Evolutionary conservation across 2,797 vertebrate species (phyloP).

Genomic region (Phyllotis vaccarum): DNA sequence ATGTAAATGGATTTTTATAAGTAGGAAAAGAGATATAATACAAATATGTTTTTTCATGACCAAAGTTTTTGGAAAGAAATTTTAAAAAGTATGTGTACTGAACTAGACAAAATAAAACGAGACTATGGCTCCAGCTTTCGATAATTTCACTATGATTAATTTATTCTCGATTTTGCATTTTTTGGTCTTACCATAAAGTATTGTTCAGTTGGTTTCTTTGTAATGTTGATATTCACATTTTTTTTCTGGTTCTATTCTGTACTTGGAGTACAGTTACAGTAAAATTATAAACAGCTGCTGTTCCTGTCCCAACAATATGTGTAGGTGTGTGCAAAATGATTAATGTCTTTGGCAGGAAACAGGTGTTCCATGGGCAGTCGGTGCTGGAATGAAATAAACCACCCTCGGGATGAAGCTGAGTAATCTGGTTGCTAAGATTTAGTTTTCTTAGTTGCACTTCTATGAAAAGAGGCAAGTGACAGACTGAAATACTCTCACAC

Average conservation of each 20-base stretch:
- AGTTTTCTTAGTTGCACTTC: slow-evolving; percentile 57
- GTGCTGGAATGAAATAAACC: slow-evolving; percentile 57
- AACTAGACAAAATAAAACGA: slow-evolving; percentile 45
- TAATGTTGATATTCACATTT: slow-evolving; percentile 64
- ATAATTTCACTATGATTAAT: slow-evolving; percentile 66
- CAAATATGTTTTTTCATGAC: not conserved
- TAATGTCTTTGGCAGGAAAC: slow-evolving; percentile 53
- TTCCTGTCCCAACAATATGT: slow-evolving; percentile 56
- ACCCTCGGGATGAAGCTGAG: not conserved
- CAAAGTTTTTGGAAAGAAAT: slow-evolving; percentile 44
- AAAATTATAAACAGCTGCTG: slow-evolving; percentile 72
- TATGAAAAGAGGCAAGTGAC: slow-evolving; percentile 52
- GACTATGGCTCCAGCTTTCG: not conserved
- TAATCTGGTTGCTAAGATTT: slow-evolving; percentile 56
- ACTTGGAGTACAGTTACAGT: slow-evolving; percentile 39
- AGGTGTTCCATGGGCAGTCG: slow-evolving; percentile 41
- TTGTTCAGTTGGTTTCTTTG: slow-evolving; percentile 42
- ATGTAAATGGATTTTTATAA: not conserved
- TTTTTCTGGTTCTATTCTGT: slow-evolving; percentile 8
- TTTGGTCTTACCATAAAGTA: slow-evolving; percentile 61
- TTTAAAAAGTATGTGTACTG: slow-evolving; percentile 43
- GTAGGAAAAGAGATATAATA: not conserved
- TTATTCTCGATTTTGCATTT: slow-evolving; percentile 65
- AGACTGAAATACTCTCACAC: slow-evolving; percentile 51
- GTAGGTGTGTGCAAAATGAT: slow-evolving; percentile 74